phyloP scores from a whole-genome alignment of 2,113 vertebrate genomes.

The Hippocampus mohnikei region DNA sequence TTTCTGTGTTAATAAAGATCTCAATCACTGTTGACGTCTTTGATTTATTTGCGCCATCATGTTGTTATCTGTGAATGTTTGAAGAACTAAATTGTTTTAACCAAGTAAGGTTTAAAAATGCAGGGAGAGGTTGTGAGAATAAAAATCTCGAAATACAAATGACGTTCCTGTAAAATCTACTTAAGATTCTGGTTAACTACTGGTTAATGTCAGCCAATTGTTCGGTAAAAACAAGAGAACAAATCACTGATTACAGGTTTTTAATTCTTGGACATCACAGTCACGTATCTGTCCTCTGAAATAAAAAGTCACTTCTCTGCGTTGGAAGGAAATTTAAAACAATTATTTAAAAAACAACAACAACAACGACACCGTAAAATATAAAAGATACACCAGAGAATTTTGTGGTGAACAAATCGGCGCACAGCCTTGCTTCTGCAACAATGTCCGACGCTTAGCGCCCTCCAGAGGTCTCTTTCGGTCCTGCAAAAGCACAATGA shows the following conservation, averaged over 20 bases:
- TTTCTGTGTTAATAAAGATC: no score
- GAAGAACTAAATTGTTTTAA: no score
- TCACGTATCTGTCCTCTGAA: not conserved
- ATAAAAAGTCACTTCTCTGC: not conserved
- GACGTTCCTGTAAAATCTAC: not conserved
- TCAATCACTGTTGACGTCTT: no score
- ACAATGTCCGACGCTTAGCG: not conserved
- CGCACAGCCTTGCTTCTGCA: not conserved
- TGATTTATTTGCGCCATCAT: no score
- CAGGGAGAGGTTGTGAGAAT: no score
- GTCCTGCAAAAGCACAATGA: not conserved
- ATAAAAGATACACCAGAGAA: not conserved
- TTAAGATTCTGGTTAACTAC: not conserved
- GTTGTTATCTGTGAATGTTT: no score
- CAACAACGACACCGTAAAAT: not conserved
- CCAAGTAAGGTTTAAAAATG: no score
- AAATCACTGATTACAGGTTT: conserved; percentile 2
- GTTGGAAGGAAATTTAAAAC: not conserved
- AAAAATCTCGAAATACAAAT: not conserved
- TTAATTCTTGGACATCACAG: not conserved
- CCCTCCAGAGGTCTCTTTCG: not conserved
- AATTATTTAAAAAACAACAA: not conserved
- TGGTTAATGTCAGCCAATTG: not conserved
- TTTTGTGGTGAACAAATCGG: not conserved
- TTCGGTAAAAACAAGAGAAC: not conserved